A percentile compares a stretch with the other conserved stretches of the same genome.
Evolutionary conservation across 2,113 vertebrate genomes (phyloP).

Genomic region (Melanotaenia duboulayi): DNA sequence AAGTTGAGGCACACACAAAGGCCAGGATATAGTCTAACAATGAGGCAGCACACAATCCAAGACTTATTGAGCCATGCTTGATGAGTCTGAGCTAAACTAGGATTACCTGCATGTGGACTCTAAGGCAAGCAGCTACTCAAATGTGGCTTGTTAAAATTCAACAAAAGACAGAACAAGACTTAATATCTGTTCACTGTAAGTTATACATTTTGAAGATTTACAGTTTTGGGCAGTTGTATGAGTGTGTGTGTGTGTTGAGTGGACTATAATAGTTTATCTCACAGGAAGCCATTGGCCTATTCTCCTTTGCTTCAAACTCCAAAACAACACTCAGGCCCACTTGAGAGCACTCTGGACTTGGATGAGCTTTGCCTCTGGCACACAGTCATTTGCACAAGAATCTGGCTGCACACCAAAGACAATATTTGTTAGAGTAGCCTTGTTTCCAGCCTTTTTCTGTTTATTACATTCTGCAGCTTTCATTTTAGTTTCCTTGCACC

Average conservation of each 20-base stretch:
- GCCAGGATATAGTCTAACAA: conserved; percentile 63
- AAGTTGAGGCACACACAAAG: conserved; percentile 53
- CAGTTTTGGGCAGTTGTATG: conserved; percentile 27
- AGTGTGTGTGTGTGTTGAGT: conserved; percentile 61
- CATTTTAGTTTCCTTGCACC: conserved; percentile 22
- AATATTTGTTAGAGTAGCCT: conserved; percentile 84
- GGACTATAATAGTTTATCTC: conserved; percentile 71
- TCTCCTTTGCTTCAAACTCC: conserved; percentile 72
- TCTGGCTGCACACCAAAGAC: conserved; percentile 78
- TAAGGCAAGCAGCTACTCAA: conserved; percentile 42
- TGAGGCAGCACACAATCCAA: conserved; percentile 44
- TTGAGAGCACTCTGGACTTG: conserved; percentile 77
- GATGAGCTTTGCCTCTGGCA: conserved; percentile 78
- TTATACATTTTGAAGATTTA: conserved; percentile 47
- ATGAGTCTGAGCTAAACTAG: conserved; percentile 50
- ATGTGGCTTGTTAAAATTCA: conserved; percentile 31
- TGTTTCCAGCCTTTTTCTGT: conserved; percentile 77
- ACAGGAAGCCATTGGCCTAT: conserved; percentile 67
- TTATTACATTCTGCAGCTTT: conserved; percentile 78
- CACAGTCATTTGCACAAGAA: conserved; percentile 74
- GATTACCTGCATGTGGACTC: conserved; percentile 56
- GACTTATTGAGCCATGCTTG: conserved; percentile 44
- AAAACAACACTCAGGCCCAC: conserved; percentile 81
- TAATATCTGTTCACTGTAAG: conserved; percentile 7
- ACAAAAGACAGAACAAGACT: conserved; percentile 45